Evolutionary conservation across 2,113 vertebrate genomes (phyloP), one percentile per base, ranked within the genome.

Genomic region (Cryptotis parvus): DNA sequence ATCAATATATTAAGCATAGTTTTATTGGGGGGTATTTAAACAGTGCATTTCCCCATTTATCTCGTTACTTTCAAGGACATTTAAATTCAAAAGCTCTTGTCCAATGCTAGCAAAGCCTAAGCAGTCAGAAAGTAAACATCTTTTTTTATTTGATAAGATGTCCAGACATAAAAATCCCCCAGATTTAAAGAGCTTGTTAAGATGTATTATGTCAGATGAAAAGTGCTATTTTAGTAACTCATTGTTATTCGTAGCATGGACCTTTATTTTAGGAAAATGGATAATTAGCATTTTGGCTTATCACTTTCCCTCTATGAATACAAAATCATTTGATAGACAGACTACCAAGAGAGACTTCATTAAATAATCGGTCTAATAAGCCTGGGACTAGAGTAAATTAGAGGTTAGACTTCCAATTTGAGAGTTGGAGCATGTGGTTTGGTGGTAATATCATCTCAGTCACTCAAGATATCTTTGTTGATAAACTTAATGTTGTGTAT

Each of bases 251-350:
- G 91, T 97, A 91, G 92, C 97, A 95, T 97, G 95, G 85, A 90
- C 87, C 80, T 95, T 84, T 93, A 84, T 92, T 96, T 97, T 95
- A 95, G 92, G 96, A 98, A 98, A 97, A 97, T 89, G 87, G 89
- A 96, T 97, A 97, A 97, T 98, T 98, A 97, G 78, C 97, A 97
- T 98, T 97, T 98, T 97, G 97, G 96, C 97, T 97, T 98, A 98
- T 97, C 97, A 93, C 90, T 96, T 97, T 96, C 94, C 92, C 81
- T 96, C 95, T 94, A 79, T 97, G 97, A 96, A 97, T 97, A 95
- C 96, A 97, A n/a, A 97, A 98, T 97, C 97, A 97, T 96, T 97
- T 97, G 94, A 96, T 96, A 96, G 97, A 94, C 96, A 96, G 95
- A 96, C 96, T 96, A 96, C 97, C 87, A 97, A 94, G 90, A 96